Evolutionary conservation across 2,888 invertebrate genomes (phyloP).

Genomic region (Agrilus mali): DNA sequence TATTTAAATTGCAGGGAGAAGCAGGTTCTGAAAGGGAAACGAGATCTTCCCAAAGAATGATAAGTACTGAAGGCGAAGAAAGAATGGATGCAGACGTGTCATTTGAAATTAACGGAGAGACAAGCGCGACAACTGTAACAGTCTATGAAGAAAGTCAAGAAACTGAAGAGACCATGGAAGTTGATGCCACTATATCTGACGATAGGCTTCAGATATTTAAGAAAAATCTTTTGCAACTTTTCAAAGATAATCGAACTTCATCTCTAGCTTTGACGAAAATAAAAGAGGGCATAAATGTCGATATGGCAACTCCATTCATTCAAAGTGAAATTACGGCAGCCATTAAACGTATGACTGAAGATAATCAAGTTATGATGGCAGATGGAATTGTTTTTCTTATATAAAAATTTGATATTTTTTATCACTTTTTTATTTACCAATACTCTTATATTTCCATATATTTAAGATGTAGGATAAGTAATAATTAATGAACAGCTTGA

Average conservation of each 20-base stretch:
- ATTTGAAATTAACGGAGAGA: not conserved
- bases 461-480: too few relatives aligned
- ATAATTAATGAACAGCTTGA: too few relatives aligned
- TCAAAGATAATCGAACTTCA: constrained; percentile 65
- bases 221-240: constrained; percentile 58
- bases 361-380: constrained; percentile 85
- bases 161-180: constrained; percentile 16
- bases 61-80: not conserved
- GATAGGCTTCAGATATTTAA: constrained; percentile 52
- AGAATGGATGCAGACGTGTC: not conserved
- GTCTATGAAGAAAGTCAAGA: not conserved
- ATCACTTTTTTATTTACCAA: too few relatives aligned
- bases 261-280: constrained; percentile 57
- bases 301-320: constrained; percentile 45
- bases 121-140: not conserved
- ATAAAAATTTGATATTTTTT: constrained; percentile 31
- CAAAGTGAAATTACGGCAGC: constrained; percentile 65
- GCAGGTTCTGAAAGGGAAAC: not conserved
- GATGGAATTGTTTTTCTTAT: constrained; percentile 76
- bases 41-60: constrained; percentile 1
- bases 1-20: not conserved
- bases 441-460: too few relatives aligned
- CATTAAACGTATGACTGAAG: constrained; percentile 70
- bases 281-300: constrained; percentile 49
- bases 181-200: constrained; percentile 15